Evolutionary conservation across 2,113 vertebrate genomes (phyloP), one percentile per base, ranked within the genome.

Genomic region (Crocuta crocuta): DNA sequence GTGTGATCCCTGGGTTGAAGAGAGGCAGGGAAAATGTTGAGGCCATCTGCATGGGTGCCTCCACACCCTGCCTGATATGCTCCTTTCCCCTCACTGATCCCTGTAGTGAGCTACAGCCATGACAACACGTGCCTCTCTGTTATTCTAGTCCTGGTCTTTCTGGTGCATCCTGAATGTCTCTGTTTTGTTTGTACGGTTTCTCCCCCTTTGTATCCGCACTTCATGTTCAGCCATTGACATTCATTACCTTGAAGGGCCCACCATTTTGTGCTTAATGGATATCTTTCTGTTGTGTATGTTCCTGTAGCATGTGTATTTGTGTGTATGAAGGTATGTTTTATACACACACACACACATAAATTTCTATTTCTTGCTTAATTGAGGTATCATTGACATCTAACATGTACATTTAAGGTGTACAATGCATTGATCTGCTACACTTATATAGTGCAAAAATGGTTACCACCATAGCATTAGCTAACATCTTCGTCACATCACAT

Each of bases 41-140:
- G 2, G 55, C 26, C 13, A 21, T 71, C 31, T 12, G 63, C 10
- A 0, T 48, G 73, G 88, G 28, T 58, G 76, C 43, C 31, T 61
- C 35, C 26, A 39, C 16, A 13, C 24, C 63, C 33, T 0, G 6
- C 17, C 61, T 58, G 19, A 4, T 87, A 1, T 0, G n/a, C 23
- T 1, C 23, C 9, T 33, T 43, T 7, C 24, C 26, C 73, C 19
- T 86, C 50, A 33, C 65, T 21, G 43, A 50, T 31, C 26, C 76
- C 53, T 66, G 21, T 16, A 21, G 13, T 53, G 45, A 95, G 33
- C 58, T 5, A 2, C 7, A 71, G 53, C 33, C 0, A 0, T n/a
- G 71, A 61, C 28, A 11, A 15, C 39, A 8, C 0, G 53, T n/a
- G 39, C 33, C 50, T 61, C 68, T 71, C 50, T 53, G 68, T 78